A percentile compares a stretch with the other conserved stretches of the same genome.
Conservation (phyloP, 2,113 vertebrate species). For the Smithornis capensis region DNA sequence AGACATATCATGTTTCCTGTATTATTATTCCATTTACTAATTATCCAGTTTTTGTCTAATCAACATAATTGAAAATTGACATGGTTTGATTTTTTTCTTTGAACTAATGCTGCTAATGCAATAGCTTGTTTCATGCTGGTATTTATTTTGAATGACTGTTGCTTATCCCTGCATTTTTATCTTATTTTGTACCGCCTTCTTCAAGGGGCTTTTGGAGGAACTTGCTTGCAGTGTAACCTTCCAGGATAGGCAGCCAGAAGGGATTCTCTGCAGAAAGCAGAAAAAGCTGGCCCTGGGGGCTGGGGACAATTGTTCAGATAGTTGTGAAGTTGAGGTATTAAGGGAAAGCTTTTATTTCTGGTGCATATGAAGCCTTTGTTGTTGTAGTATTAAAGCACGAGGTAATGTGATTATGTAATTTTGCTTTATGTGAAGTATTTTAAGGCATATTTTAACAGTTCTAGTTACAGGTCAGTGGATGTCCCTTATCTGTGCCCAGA, state of each 20-base stretch:
- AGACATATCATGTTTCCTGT: not conserved
- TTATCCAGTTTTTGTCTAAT: conserved; percentile 19
- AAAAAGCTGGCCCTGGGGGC: not conserved
- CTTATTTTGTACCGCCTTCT: not conserved
- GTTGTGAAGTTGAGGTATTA: not conserved
- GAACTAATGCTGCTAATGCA: not conserved
- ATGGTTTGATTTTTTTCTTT: not conserved
- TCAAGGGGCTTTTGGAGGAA: not conserved
- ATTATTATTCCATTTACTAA: conserved; percentile 33
- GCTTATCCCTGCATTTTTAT: not conserved
- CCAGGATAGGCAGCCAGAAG: not conserved
- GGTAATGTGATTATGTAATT: not conserved
- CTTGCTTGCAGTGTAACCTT: not conserved
- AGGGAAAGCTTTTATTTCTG: conserved; percentile 3
- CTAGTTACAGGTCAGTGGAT: not conserved
- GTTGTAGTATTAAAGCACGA: not conserved
- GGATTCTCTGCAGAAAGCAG: not conserved
- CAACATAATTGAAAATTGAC: conserved; percentile 6
- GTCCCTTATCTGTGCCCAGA: not conserved
- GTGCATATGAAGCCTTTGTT: not conserved
- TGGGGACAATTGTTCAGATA: not conserved
- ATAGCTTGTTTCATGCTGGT: not conserved
- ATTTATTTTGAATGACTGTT: not conserved
- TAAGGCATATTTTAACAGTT: not conserved
- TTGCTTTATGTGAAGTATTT: not conserved